Evolutionary conservation across 2,113 vertebrate species (phyloP).

Genomic region (Myiopsitta monachus): DNA sequence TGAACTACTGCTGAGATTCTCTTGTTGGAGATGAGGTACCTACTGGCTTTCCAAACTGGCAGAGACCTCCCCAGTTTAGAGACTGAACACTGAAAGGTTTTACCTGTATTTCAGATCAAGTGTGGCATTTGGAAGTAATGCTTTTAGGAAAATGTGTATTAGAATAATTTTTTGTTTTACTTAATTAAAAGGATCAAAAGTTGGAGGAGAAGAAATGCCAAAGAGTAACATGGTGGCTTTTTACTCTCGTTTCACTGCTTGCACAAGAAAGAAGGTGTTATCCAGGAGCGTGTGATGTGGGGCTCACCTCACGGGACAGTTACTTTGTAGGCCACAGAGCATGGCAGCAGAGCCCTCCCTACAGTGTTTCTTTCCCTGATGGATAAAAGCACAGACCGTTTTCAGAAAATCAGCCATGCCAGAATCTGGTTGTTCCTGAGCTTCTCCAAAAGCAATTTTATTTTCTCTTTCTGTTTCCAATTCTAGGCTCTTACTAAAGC

Average conservation of each 20-base stretch:
- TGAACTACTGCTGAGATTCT: conserved; percentile 44
- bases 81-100: neutral
- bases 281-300: neutral
- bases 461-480: conserved; percentile 9
- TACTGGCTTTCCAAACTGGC: neutral
- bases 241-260: neutral
- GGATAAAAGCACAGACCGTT: neutral
- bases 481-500: neutral
- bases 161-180: neutral
- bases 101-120: neutral
- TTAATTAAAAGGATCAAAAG: neutral
- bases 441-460: conserved; percentile 4
- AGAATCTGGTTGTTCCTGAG: neutral
- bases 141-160: neutral
- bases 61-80: neutral
- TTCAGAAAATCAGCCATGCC: neutral
- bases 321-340: neutral
- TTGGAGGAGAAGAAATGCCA: conserved; percentile 14
- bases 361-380: neutral
- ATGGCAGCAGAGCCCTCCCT: neutral
- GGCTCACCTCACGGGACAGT: neutral
- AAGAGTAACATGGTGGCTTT: neutral
- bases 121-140: neutral
- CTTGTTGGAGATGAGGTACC: conserved; percentile 6
- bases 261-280: neutral